Conservation (phyloP, 1,140 invertebrate species). For the Lasioglossum baleicum region DNA sequence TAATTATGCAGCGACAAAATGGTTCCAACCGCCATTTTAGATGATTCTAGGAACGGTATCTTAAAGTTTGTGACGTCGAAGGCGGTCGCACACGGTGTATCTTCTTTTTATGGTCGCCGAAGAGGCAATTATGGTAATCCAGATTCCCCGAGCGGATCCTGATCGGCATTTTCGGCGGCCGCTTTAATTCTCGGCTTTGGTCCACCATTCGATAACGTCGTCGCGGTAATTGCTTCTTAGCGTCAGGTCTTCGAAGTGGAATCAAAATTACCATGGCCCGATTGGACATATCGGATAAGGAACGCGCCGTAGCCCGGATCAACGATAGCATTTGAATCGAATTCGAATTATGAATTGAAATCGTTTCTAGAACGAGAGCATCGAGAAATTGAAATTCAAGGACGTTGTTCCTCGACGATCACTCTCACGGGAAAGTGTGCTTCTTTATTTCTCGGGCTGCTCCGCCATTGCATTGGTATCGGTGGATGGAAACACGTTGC, state of each 20-base stretch:
- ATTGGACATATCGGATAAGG: neutral
- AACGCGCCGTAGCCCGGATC: too few relatives aligned
- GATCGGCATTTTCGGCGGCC: conserved; percentile 2
- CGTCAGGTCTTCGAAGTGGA: neutral
- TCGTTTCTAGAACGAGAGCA: neutral
- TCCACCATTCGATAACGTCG: conserved; percentile 2
- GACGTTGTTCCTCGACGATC: neutral
- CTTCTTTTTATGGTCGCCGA: neutral
- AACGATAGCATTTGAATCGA: neutral
- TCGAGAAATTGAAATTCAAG: neutral
- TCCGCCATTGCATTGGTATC: too few relatives aligned
- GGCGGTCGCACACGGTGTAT: too few relatives aligned
- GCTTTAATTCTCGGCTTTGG: conserved; percentile 1
- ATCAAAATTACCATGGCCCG: neutral
- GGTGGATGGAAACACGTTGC: too few relatives aligned
- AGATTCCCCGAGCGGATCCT: neutral
- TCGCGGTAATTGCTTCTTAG: conserved; percentile 7
- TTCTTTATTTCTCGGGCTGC: neutral
- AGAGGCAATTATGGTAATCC: conserved; percentile 39
- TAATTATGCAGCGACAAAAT: too few relatives aligned
- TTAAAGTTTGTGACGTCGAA: too few relatives aligned
- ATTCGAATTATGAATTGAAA: neutral
- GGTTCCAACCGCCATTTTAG: too few relatives aligned
- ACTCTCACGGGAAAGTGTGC: neutral
- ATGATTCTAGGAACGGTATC: too few relatives aligned